phyloP scores from a whole-genome alignment of 2,113 vertebrate genomes.

The Proteles cristata region DNA sequence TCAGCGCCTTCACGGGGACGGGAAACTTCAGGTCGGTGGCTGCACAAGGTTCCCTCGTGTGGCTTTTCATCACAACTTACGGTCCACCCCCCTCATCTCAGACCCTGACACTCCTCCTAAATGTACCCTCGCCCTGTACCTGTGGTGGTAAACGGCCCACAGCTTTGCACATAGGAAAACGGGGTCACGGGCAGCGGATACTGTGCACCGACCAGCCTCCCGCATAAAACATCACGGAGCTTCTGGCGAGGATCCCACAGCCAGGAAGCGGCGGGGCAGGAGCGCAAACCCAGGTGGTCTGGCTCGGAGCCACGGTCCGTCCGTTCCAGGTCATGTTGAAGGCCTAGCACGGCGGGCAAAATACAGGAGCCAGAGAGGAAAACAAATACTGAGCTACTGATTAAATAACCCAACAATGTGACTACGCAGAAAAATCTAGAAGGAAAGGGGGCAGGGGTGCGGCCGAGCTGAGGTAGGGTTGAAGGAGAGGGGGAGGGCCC shows the following conservation, averaged over 20 bases:
- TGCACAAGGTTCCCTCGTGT: rapidly evolving
- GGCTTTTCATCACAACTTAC: rapidly evolving
- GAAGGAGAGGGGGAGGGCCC: background rate
- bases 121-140: background rate
- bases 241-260: too few species aligned
- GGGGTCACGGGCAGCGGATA: rapidly evolving
- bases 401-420: rapidly evolving
- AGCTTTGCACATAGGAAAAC: too few species aligned
- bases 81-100: too few species aligned
- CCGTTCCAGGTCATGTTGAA: background rate
- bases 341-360: background rate
- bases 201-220: background rate
- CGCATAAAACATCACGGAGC: rapidly evolving
- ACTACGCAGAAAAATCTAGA: background rate
- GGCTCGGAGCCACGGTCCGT: rapidly evolving
- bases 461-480: too few species aligned
- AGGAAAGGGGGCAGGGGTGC: background rate
- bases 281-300: rapidly evolving
- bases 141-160: background rate
- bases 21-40: rapidly evolving
- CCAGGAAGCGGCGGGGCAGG: background rate
- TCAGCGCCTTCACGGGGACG: rapidly evolving
- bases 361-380: background rate
- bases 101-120: background rate
- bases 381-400: rapidly evolving